Evolutionary conservation across 2,888 invertebrate genomes (phyloP), one percentile per base, ranked within the genome.

Genomic region (Campoletis raptor): DNA sequence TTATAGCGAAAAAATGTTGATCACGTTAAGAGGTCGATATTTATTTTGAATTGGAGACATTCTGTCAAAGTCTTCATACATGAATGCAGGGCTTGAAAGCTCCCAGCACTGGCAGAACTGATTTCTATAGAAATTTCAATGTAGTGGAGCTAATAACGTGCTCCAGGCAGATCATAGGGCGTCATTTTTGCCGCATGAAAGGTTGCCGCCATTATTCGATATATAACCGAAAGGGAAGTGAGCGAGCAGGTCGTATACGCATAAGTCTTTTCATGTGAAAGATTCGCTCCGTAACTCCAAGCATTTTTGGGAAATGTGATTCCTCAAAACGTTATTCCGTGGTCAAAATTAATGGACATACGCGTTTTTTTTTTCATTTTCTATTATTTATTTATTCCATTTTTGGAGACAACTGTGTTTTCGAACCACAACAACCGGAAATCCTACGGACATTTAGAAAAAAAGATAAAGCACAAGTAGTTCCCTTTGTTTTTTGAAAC

Each of bases 121-220:
- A 81, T 66, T 52, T 76, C 78, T 4, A 42, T 61, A 24, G 54
- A 81, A 57, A 74, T 82, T 78, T 82, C 52, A 67, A 48, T 78
- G 61, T 69, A 78, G 6, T 52, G 82, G 48, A 70, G 83, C 76
- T 85, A 83, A 85, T 83, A 85, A 85, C 66, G 76, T 73, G 74
- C 74, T 74, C 12, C 70, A 57, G 79, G 69, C 37, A 45, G 72
- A n/a, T 36, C 64, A 36, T 37, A 72, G 80, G 70, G 80, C 69
- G 79, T 70, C 82, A 79, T 79, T 61, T 61, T 85, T 66, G 78
- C 61, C 40, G 64, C 67, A 85, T 74, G 85, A 69, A 82, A 85
- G 73, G 69, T 82, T 81, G 82, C 76, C 37, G 69, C 64, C 70
- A 72, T 85, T 73, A 81, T 81, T 74, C 76, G 79, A 76, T 67